phyloP scores from a whole-genome alignment of 2,797 vertebrate genomes.

The Molossus alvarezi region DNA sequence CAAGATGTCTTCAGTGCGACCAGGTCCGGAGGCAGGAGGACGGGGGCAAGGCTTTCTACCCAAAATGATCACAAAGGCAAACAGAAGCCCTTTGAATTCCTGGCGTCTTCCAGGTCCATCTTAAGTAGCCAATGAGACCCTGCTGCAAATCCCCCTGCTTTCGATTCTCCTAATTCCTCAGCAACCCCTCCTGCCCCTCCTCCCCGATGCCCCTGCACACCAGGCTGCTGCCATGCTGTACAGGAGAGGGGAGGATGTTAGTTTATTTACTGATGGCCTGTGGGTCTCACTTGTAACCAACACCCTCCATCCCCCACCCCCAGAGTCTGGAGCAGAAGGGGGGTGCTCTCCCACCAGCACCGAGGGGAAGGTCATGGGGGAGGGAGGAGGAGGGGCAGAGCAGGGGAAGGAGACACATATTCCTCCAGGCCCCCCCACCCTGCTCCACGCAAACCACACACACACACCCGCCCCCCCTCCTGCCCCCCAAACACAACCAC shows the following conservation, averaged over 20 bases:
- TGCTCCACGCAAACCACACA: conserved; percentile 70
- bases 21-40: not conserved
- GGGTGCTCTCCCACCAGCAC: not conserved
- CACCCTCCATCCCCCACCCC: not conserved
- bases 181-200: not conserved
- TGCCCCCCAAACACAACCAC: conserved; percentile 86
- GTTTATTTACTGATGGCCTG: conserved; percentile 64
- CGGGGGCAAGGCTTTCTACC: not conserved
- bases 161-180: not conserved
- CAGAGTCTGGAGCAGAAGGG: not conserved
- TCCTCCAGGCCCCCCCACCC: conserved; percentile 63
- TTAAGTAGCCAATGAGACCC: not conserved
- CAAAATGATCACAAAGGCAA: not conserved
- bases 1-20: not conserved
- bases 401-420: conserved; percentile 50
- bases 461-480: conserved; percentile 69
- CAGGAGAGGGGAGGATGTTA: not conserved
- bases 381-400: not conserved
- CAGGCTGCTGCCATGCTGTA: not conserved
- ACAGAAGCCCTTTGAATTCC: conserved; percentile 50
- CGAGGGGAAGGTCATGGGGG: conserved; percentile 24
- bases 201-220: not conserved
- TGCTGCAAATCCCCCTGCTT: not conserved
- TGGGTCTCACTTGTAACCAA: conserved; percentile 34
- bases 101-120: conserved; percentile 13